Conservation (phyloP, 2,113 vertebrate species). For the Herpailurus yagouaroundi region DNA sequence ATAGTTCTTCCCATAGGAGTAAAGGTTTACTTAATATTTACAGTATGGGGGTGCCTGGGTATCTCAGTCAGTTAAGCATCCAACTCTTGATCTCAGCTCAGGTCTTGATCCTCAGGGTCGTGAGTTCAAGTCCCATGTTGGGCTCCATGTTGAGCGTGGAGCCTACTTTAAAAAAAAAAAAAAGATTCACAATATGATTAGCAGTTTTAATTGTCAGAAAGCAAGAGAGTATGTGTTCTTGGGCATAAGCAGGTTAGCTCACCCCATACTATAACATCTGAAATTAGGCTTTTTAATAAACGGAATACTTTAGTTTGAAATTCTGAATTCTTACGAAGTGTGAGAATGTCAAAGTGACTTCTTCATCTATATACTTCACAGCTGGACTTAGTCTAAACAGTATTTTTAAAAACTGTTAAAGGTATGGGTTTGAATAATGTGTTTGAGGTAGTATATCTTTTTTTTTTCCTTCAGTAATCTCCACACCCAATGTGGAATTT, state of each 20-base stretch:
- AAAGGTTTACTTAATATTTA: conserved; percentile 21
- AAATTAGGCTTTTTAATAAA: neutral
- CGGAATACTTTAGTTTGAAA: conserved; percentile 22
- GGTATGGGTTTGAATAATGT: neutral
- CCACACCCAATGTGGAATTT: neutral
- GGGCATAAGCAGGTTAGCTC: neutral
- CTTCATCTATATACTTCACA: neutral
- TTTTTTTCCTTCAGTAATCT: neutral
- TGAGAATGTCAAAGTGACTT: neutral
- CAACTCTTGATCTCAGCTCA: too few relatives aligned
- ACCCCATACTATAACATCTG: neutral
- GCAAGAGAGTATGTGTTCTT: neutral
- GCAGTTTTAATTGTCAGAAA: conserved; percentile 15
- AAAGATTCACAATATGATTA: neutral
- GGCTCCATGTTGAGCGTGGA: neutral
- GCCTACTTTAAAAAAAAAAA: neutral
- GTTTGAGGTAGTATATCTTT: neutral
- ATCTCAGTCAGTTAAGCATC: neutral
- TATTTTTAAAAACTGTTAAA: conserved; percentile 5
- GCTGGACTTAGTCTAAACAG: neutral
- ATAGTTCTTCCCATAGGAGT: neutral
- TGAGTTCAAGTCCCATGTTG: neutral
- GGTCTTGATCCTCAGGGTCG: neutral
- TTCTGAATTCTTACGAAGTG: neutral
- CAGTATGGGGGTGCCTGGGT: neutral